Evolutionary conservation across 2,113 vertebrate species (phyloP).

Genomic region (Acrocephalus arundinaceus): DNA sequence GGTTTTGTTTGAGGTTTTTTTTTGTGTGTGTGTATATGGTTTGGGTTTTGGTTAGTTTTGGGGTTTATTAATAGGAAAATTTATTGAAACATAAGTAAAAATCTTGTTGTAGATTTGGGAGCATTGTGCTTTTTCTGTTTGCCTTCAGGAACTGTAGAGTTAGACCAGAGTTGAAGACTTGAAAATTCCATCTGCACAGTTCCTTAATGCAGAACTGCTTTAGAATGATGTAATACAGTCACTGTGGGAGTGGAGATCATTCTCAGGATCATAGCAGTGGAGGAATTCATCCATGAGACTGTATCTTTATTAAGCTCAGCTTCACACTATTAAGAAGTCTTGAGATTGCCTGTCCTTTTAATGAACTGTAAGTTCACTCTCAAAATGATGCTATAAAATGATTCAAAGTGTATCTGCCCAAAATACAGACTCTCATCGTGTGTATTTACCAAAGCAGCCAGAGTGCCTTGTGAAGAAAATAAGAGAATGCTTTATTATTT

Average conservation of each 20-base stretch:
- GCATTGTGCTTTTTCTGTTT: not conserved
- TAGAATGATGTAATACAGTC: not conserved
- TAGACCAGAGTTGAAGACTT: not conserved
- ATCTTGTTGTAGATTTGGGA: not conserved
- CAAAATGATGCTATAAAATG: too few relatives aligned
- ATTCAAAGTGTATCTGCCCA: too few relatives aligned
- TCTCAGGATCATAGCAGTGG: slow-evolving; percentile 1
- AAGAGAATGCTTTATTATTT: too few relatives aligned
- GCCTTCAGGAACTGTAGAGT: not conserved
- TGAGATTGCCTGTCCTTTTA: too few relatives aligned
- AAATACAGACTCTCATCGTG: too few relatives aligned
- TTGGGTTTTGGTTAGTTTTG: not conserved
- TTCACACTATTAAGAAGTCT: too few relatives aligned
- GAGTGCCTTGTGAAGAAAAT: too few relatives aligned
- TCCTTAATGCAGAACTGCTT: not conserved
- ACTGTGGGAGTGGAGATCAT: slow-evolving; percentile 3
- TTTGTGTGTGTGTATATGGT: not conserved
- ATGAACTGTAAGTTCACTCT: too few relatives aligned
- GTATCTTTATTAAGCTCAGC: too few relatives aligned
- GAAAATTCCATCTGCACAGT: not conserved
- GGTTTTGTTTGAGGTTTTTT: not conserved
- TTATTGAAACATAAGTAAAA: not conserved
- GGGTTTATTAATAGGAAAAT: not conserved
- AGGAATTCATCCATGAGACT: too few relatives aligned
- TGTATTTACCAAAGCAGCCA: too few relatives aligned